Evolutionary conservation across 2,113 vertebrate genomes (phyloP).

Genomic region (Coryphaenoides rupestris): DNA sequence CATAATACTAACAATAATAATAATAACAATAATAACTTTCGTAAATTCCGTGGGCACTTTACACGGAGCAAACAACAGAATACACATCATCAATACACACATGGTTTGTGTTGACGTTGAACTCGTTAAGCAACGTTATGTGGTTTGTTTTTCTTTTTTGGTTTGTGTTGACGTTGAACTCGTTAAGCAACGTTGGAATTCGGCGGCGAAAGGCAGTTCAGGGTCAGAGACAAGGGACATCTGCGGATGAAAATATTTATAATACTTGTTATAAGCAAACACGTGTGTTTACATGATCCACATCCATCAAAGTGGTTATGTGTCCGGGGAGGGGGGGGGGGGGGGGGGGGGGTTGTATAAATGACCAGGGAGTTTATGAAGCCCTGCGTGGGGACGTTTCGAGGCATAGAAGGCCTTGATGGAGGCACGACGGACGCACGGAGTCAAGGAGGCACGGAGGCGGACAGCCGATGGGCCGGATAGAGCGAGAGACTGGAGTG

Average conservation of each 20-base stretch:
- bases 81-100: too few species aligned
- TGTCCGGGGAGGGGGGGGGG: background rate
- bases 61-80: too few species aligned
- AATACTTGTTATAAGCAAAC: conserved; percentile 9
- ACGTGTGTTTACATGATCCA: conserved; percentile 8
- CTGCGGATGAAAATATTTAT: background rate
- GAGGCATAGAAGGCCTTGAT: conserved; percentile 58
- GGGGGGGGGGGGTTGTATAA: conserved; percentile 10
- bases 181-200: background rate
- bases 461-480: conserved; percentile 38
- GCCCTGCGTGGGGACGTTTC: conserved; percentile 14
- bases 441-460: too few species aligned
- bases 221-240: background rate
- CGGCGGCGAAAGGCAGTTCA: background rate
- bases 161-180: background rate
- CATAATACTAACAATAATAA: too few species aligned
- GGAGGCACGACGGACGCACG: conserved; percentile 29
- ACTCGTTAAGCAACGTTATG: background rate
- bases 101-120: background rate
- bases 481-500: conserved; percentile 43
- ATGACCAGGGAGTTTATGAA: conserved; percentile 54
- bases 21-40: too few species aligned
- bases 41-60: too few species aligned
- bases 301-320: conserved; percentile 16
- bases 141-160: too few species aligned